Conservation (phyloP, 2,888 invertebrate genomes). For the Arge pagana region DNA sequence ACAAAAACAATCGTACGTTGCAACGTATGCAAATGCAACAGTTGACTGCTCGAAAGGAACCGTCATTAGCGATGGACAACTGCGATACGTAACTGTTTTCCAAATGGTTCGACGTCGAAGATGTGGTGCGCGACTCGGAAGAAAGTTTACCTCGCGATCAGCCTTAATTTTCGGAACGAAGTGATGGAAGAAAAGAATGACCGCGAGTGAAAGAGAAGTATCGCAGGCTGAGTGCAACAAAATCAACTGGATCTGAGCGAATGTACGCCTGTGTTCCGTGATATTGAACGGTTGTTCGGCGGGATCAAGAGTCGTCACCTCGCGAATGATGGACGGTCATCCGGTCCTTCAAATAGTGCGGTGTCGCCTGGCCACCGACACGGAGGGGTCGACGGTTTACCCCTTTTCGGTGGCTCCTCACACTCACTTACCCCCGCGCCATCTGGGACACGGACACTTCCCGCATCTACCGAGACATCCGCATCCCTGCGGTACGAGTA, state of each 20-base stretch:
- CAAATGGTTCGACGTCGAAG: too few relatives aligned
- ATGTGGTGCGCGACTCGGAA: too few relatives aligned
- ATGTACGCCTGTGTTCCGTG: neutral
- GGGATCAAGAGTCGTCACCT: too few relatives aligned
- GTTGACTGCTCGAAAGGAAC: too few relatives aligned
- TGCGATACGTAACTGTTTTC: too few relatives aligned
- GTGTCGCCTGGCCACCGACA: constrained; percentile 50
- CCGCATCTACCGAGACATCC: constrained; percentile 50
- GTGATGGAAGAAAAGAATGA: constrained; percentile 28
- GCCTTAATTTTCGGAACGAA: too few relatives aligned
- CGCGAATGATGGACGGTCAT: constrained; percentile 51
- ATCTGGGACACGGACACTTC: constrained; percentile 49
- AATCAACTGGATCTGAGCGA: neutral
- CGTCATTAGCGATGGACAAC: too few relatives aligned
- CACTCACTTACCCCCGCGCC: constrained; percentile 45
- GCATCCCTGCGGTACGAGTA: constrained; percentile 50
- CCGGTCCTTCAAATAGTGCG: constrained; percentile 55
- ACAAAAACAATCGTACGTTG: too few relatives aligned
- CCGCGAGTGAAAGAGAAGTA: neutral
- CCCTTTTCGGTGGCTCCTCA: constrained; percentile 48
- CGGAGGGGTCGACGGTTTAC: constrained; percentile 47
- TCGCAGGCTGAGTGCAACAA: neutral
- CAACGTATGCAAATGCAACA: too few relatives aligned
- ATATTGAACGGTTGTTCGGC: too few relatives aligned
- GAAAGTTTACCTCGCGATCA: too few relatives aligned